Percentiles rank a stretch among this genome's conserved stretches.
These are phyloP conservation scores for Spialia ferax DNA, from an alignment of 2,888 invertebrate species.

Conservation along the genomic window DNA sequence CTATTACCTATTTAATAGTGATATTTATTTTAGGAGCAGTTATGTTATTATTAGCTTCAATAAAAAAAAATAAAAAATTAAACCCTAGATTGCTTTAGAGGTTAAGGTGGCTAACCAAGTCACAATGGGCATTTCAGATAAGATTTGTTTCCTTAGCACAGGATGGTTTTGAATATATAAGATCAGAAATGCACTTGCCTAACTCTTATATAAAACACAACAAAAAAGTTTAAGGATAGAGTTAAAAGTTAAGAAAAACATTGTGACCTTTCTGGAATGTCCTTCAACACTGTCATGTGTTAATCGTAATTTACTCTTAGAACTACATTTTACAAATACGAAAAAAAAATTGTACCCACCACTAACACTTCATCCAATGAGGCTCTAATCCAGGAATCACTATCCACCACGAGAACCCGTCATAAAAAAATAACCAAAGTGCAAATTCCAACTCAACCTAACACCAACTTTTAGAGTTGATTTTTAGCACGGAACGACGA, in stretches of 20 bases:
- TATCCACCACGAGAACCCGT: conserved; percentile 60
- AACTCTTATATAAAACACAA: not conserved
- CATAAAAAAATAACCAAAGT: conserved; percentile 69
- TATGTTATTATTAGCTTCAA: not conserved
- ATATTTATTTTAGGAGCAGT: not conserved
- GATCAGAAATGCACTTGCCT: not conserved
- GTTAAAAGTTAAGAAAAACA: conserved; percentile 34
- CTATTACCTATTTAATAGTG: not conserved
- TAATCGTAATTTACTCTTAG: conserved; percentile 38
- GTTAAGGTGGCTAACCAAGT: conserved; percentile 16
- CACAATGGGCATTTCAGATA: not conserved
- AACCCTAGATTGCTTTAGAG: conserved; percentile 14
- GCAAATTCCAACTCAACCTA: conserved; percentile 61
- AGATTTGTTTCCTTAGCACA: not conserved
- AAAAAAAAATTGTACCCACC: conserved; percentile 64
- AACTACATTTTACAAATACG: conserved; percentile 7
- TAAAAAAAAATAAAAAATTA: not conserved
- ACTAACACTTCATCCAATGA: conserved; percentile 74
- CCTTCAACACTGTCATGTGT: conserved; percentile 53
- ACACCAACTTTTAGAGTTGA: conserved; percentile 59
- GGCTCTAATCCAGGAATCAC: conserved; percentile 55
- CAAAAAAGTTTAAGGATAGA: not conserved
- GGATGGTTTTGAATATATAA: not conserved
- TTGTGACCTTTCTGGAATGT: conserved; percentile 59
- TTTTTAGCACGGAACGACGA: conserved; percentile 54